Base-by-base conservation (phyloP, 2,113 vertebrate genomes). In the Tupaia tana region DNA sequence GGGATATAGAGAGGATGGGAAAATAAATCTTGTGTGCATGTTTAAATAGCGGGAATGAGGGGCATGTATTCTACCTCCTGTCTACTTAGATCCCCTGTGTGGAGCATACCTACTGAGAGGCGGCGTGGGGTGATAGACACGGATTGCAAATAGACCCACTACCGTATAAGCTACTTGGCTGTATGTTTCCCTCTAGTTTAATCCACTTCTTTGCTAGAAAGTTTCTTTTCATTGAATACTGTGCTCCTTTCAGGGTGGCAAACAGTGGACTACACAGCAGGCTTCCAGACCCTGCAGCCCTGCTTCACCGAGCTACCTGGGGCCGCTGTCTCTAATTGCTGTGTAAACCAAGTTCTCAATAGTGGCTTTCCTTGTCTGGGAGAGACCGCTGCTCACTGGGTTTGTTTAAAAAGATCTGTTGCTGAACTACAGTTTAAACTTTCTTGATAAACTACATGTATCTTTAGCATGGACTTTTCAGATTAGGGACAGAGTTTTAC, bases 211-310 rank as follows among this genome's bases (percentile, higher is more conserved):
- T 71, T 79, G 31, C 58, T 86, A 69, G 61, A 86, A 29, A 27
- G 31, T 78, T 96, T 90, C 82, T 88, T 92, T 94, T 56, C 74
- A 59, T 19, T 34, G 54, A 89, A 20, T 59, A 56, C 79, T 89
- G 79, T 93, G 52, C 9, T 29, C 52, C 85, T 95, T 78, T 85
- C 73, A 70, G 82, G 54, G 14, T 70, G 83, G 34, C 58, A 77
- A 8, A 85, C 79, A 82, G 77, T 95, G 71, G 64, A 24, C 88
- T 82, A 24, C 73, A 59, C 71, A 78, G 75, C 16, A 10, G 74
- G 4, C 31, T 61, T 77, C 18, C 1, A 0, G 31, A 9, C 6
- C 9, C n/a, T 16, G 80, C 2, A 52, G 31, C 20, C 66, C 64
- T 34, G 25, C 43, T 27, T 69, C 25, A 2, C 58, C 10, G 73